Evolutionary conservation across 2,888 invertebrate species (phyloP).

Genomic region (Calameuta pallipes): DNA sequence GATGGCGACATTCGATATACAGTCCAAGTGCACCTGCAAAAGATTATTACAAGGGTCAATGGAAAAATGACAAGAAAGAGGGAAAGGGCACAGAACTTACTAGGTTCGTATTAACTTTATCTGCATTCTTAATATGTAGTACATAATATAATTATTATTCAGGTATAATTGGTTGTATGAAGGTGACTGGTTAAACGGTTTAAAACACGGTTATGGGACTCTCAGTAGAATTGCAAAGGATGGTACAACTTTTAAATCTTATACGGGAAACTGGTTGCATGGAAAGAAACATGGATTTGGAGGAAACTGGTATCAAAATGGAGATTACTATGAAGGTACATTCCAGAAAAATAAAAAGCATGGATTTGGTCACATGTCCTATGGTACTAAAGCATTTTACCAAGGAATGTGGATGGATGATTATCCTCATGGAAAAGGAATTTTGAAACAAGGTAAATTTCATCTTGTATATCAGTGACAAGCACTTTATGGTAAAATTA

Average conservation of each 20-base stretch:
- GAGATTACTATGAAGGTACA: constrained; percentile 72
- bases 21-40: constrained; percentile 58
- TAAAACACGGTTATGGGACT: constrained; percentile 72
- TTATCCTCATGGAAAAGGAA: constrained; percentile 69
- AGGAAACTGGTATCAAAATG: constrained; percentile 70
- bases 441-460: constrained; percentile 68
- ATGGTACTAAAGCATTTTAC: constrained; percentile 70
- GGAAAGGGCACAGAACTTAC: constrained; percentile 55
- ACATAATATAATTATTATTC: background rate
- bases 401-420: constrained; percentile 72
- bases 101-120: constrained; percentile 27
- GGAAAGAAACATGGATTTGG: constrained; percentile 73
- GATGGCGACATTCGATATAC: constrained; percentile 71
- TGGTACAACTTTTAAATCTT: constrained; percentile 46
- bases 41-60: constrained; percentile 71
- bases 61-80: constrained; percentile 69
- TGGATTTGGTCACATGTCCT: constrained; percentile 75
- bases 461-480: background rate
- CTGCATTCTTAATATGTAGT: background rate
- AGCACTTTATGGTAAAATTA: background rate
- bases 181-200: constrained; percentile 72
- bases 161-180: constrained; percentile 68
- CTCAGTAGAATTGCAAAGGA: constrained; percentile 48
- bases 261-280: constrained; percentile 72
- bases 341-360: constrained; percentile 68